These are phyloP conservation scores for Myodes glareolus DNA, from an alignment of 2,113 vertebrate species.

Conservation along the genomic window DNA sequence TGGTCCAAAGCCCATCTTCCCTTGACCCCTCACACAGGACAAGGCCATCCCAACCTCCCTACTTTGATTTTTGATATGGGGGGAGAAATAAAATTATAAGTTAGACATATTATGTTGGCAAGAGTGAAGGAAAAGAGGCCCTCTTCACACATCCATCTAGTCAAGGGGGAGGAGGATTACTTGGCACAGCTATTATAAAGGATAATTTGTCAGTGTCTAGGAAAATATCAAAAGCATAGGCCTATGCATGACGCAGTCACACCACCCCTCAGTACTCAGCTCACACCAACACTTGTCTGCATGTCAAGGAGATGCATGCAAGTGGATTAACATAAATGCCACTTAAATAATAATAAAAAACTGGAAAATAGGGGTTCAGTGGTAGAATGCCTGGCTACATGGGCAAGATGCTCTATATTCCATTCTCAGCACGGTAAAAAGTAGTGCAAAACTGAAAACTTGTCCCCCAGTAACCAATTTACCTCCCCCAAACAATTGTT, in stretches of 20 bases:
- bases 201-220: slow-evolving; percentile 3
- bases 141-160: background rate
- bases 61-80: background rate
- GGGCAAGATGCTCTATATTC: background rate
- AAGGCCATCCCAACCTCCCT: slow-evolving; percentile 31
- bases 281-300: background rate
- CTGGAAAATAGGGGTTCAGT: background rate
- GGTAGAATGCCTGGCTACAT: background rate
- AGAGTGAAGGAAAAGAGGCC: background rate
- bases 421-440: background rate
- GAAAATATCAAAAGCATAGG: slow-evolving; percentile 40
- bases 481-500: slow-evolving; percentile 28
- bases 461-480: background rate
- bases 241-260: slow-evolving; percentile 19
- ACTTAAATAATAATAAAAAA: slow-evolving; percentile 12
- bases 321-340: background rate
- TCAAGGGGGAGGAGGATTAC: background rate
- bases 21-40: slow-evolving; percentile 14
- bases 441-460: background rate
- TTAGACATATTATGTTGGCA: background rate
- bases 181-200: background rate
- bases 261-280: slow-evolving; percentile 16
- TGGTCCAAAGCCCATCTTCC: background rate
- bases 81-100: background rate
- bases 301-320: background rate